These are phyloP conservation scores for Falco punctatus DNA, from an alignment of 2,113 vertebrate genomes.

Conservation along the genomic window DNA sequence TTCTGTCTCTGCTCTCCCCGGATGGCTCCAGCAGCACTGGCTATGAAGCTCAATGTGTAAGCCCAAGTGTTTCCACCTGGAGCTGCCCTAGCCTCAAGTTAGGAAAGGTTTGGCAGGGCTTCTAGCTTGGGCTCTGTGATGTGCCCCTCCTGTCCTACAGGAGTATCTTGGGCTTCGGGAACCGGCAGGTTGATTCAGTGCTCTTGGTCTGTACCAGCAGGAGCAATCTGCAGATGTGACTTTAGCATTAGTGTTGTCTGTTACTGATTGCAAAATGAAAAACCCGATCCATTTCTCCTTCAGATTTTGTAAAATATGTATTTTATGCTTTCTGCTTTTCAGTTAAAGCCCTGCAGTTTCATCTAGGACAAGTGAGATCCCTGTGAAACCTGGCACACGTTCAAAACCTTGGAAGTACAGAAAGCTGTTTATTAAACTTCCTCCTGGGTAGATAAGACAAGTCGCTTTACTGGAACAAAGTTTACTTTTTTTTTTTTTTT, in stretches of 20 bases:
- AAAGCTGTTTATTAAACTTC: conserved; percentile 8
- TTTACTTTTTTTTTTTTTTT: not conserved
- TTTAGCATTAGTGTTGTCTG: not conserved
- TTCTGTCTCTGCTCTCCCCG: not conserved
- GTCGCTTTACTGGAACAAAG: not conserved
- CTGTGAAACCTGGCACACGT: not conserved
- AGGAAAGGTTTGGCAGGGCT: not conserved
- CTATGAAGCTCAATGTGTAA: not conserved
- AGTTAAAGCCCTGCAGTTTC: not conserved
- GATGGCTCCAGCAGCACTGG: not conserved
- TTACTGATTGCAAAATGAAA: not conserved
- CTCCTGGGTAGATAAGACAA: not conserved
- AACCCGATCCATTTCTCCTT: not conserved
- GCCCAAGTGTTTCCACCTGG: not conserved
- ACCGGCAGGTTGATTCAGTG: not conserved
- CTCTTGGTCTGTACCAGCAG: not conserved
- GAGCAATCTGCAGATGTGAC: not conserved
- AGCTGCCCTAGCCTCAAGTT: not conserved
- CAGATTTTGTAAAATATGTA: not conserved
- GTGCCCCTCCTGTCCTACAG: not conserved
- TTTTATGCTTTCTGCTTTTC: not conserved
- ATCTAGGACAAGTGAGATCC: not conserved
- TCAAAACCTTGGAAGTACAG: not conserved
- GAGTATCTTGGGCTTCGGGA: not conserved
- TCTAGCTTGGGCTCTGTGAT: rapidly evolving